Percentiles rank a stretch among this genome's conserved stretches.
phyloP scores from a whole-genome alignment of 2,113 vertebrate genomes.

The Propithecus coquereli region DNA sequence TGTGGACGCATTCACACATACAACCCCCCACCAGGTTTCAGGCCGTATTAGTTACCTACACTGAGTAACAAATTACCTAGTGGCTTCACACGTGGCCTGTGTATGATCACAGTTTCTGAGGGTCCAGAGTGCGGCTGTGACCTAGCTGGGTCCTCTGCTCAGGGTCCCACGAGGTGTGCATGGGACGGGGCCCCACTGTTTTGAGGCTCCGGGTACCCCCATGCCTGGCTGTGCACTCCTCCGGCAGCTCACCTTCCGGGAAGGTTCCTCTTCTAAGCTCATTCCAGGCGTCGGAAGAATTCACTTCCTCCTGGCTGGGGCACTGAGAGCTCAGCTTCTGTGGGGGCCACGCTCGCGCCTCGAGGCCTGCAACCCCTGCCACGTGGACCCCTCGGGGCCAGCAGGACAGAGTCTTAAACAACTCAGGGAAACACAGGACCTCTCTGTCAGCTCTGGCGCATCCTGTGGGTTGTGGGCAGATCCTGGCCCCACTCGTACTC shows the following conservation, averaged over 20 bases:
- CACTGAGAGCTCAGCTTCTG: background rate
- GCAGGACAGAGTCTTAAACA: background rate
- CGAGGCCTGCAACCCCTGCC: background rate
- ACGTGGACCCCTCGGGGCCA: too few species aligned
- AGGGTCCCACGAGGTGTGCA: background rate
- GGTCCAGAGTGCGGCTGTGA: background rate
- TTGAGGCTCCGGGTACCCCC: background rate
- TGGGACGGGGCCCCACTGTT: background rate
- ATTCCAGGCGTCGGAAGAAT: rapidly evolving
- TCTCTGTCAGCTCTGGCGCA: background rate
- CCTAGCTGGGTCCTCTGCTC: background rate
- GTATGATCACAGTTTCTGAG: background rate
- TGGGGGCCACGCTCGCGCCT: background rate
- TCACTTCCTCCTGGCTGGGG: rapidly evolving
- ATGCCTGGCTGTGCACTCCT: background rate
- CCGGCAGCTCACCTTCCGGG: background rate
- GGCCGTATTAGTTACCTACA: rapidly evolving
- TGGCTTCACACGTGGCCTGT: too few species aligned
- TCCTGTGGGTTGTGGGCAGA: too few species aligned
- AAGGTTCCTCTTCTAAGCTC: background rate
- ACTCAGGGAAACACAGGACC: background rate
- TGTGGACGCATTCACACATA: too few species aligned
- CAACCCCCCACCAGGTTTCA: too few species aligned
- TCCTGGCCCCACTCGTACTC: rapidly evolving
- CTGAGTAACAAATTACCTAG: too few species aligned